A percentile compares a stretch with the other conserved stretches of the same genome.
Conservation (phyloP, 2,113 vertebrate species). For the Lamprologus ornatipinnis region DNA sequence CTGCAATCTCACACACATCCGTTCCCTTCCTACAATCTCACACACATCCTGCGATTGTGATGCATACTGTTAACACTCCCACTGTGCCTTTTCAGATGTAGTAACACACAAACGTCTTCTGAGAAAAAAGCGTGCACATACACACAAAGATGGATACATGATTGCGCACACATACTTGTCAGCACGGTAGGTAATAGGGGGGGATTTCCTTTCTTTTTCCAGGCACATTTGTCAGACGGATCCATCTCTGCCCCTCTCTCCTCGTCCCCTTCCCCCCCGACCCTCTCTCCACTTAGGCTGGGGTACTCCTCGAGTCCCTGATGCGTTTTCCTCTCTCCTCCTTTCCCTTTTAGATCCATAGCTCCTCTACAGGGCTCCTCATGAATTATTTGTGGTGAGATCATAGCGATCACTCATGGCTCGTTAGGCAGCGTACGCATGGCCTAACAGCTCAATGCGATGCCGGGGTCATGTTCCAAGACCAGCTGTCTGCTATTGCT, state of each 20-base stretch:
- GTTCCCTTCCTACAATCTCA: conserved; percentile 14
- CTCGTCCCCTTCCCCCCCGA: neutral
- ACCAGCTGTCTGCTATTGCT: conserved; percentile 40
- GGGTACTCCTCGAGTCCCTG: neutral
- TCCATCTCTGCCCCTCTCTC: neutral
- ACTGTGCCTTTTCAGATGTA: conserved; percentile 45
- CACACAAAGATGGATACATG: neutral
- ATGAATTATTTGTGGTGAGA: conserved; percentile 71
- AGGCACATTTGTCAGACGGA: conserved; percentile 33
- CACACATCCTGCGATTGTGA: conserved; percentile 33
- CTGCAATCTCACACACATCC: conserved; percentile 26
- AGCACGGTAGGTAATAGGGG: conserved; percentile 16
- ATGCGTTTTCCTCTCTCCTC: neutral
- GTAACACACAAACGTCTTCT: conserved; percentile 46
- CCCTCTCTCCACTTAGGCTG: neutral
- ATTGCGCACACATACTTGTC: conserved; percentile 2
- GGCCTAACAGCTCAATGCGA: conserved; percentile 53
- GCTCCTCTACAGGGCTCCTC: conserved; percentile 54
- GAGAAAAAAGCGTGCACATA: conserved; percentile 4
- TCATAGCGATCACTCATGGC: conserved; percentile 68
- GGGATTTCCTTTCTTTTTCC: conserved; percentile 35
- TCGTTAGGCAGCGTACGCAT: conserved; percentile 62
- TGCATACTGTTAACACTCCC: conserved; percentile 50
- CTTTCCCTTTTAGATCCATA: conserved; percentile 30
- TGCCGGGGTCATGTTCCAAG: conserved; percentile 50